Percentiles rank a stretch among this genome's conserved stretches.
These are phyloP conservation scores for Bombus impatiens DNA, from an alignment of 1,140 invertebrate species.

Conservation along the genomic window DNA sequence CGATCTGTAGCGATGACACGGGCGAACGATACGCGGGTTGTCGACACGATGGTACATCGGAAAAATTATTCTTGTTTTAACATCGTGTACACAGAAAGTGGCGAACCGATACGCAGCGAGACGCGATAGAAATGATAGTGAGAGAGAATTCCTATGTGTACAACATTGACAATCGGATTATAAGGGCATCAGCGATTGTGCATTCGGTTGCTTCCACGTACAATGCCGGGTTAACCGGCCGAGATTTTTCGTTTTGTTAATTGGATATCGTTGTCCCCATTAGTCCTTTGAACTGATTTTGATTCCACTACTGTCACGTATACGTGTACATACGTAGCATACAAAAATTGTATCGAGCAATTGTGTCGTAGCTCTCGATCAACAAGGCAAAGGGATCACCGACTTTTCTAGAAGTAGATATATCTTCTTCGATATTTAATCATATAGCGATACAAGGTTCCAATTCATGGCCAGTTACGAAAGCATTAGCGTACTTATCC, in stretches of 20 bases:
- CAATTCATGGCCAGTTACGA: neutral
- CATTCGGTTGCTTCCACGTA: neutral
- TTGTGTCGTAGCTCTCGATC: neutral
- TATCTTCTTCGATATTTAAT: neutral
- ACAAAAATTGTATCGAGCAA: neutral
- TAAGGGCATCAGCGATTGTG: constrained; percentile 4
- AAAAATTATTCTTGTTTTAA: constrained; percentile 29
- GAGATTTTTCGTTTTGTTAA: neutral
- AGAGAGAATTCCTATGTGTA: neutral
- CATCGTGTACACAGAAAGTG: neutral
- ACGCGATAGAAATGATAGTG: neutral
- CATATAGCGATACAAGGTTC: neutral
- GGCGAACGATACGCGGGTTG: no score
- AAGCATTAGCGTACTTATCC: neutral
- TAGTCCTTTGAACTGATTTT: neutral
- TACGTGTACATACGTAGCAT: no score
- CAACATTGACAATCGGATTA: constrained; percentile 55
- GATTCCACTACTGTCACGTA: no score
- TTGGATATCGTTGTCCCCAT: neutral
- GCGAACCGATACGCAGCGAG: no score
- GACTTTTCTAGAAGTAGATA: neutral
- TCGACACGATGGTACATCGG: neutral
- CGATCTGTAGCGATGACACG: constrained; percentile 18
- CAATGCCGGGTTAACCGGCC: neutral
- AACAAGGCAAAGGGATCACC: no score